Evolutionary conservation across 2,113 vertebrate genomes (phyloP), one percentile per base, ranked within the genome.

Genomic region (Oriolus oriolus): DNA sequence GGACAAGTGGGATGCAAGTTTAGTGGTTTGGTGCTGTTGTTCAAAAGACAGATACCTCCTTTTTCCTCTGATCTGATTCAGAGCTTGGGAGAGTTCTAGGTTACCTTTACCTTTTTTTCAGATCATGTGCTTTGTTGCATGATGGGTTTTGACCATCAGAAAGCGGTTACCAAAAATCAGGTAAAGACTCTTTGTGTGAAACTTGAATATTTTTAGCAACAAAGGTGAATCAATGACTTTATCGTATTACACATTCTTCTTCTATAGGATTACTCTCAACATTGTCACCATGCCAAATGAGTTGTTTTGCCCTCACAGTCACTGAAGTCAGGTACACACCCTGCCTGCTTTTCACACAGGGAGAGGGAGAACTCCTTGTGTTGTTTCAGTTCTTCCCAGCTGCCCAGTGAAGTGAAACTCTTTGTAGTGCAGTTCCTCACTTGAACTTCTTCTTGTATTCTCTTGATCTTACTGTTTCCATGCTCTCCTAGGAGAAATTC

Each of bases 341-440:
- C 50, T 50, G 73, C 45, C 42, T 61, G 47, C 45, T 80, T 33
- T 85, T 56, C 60, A 47, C 24, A 17, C 7, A 2, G 13, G 16
- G 28, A 71, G 24, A 70, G 53, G n/a, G 42, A 89, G 47, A 74
- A 26, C n/a, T 90, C 47, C 64, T 57, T 1, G 1, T 2, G 2
- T 28, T 76, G 69, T 94, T 95, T 93, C 92, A 61, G 61, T 97
- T 95, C 96, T 96, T 87, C 41, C 70, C 41, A 87, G 57, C n/a
- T 71, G 16, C n/a, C 13, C 47, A 13, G 24, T 79, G 95, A 96
- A 96, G 74, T 85, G 96, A 94, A 93, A 96, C 82, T 91, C 33
- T n/a, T 42, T 10, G 7, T 10, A 76, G 37, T 28, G 35, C 41
- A 65, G 57, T 95, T 96, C 88, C 92, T 93, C 54, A 27, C 82